Conservation (phyloP, 2,113 vertebrate genomes). For the Promerops cafer region DNA sequence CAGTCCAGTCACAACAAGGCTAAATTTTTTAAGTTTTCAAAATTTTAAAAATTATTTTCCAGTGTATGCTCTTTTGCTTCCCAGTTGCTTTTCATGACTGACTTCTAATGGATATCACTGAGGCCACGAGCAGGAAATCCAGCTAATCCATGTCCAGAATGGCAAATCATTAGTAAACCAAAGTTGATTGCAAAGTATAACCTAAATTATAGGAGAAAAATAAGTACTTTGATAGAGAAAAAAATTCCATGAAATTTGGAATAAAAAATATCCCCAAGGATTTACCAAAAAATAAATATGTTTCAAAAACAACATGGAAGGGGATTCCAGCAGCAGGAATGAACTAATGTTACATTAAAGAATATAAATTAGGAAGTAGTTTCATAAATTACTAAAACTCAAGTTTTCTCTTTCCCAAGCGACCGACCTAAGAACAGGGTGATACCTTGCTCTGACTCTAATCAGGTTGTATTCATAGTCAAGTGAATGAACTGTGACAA, state of each 20-base stretch:
- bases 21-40: neutral
- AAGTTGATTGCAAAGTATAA: neutral
- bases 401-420: neutral
- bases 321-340: neutral
- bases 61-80: neutral
- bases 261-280: neutral
- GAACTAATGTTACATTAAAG: neutral
- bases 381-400: neutral
- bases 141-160: neutral
- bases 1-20: neutral
- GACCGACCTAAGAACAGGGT: neutral
- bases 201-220: neutral
- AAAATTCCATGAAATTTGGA: neutral
- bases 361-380: neutral
- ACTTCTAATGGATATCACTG: neutral
- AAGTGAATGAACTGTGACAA: neutral
- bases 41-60: neutral
- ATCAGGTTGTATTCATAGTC: neutral
- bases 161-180: neutral
- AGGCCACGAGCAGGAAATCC: neutral
- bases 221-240: neutral
- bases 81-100: neutral
- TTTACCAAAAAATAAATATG: neutral
- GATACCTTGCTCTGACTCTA: neutral
- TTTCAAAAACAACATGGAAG: neutral